Conservation (phyloP, 2,113 vertebrate genomes). For the Pandion haliaetus region DNA sequence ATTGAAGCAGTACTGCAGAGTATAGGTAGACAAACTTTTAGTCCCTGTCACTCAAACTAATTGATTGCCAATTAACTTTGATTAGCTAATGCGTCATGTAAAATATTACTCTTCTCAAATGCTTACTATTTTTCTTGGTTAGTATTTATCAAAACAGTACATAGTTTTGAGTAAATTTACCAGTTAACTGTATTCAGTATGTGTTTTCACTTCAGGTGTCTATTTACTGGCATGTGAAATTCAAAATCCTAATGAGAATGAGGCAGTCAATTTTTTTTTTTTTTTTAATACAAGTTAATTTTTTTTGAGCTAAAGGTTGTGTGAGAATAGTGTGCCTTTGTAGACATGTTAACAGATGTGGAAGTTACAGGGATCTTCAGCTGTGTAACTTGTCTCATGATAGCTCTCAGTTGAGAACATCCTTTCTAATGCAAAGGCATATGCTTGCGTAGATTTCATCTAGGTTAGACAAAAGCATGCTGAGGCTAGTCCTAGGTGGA, state of each 20-base stretch:
- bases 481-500: background rate
- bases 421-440: background rate
- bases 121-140: background rate
- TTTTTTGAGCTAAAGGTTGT: background rate
- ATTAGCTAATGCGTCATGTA: background rate
- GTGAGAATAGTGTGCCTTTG: background rate
- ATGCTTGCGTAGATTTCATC: background rate
- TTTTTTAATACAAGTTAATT: background rate
- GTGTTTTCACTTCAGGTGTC: background rate
- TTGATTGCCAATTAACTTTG: background rate
- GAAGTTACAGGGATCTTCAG: background rate
- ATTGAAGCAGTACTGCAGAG: background rate
- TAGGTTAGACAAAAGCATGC: background rate
- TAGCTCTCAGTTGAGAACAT: background rate
- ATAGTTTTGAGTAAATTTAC: background rate
- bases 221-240: background rate
- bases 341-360: background rate
- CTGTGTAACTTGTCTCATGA: background rate
- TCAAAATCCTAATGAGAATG: background rate
- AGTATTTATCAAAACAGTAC: background rate
- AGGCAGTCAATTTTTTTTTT: too few relatives aligned
- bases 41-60: background rate
- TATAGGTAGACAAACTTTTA: background rate
- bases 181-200: background rate
- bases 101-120: background rate